phyloP scores from a whole-genome alignment of 2,888 invertebrate genomes.

The Alentia gelatinosa region DNA sequence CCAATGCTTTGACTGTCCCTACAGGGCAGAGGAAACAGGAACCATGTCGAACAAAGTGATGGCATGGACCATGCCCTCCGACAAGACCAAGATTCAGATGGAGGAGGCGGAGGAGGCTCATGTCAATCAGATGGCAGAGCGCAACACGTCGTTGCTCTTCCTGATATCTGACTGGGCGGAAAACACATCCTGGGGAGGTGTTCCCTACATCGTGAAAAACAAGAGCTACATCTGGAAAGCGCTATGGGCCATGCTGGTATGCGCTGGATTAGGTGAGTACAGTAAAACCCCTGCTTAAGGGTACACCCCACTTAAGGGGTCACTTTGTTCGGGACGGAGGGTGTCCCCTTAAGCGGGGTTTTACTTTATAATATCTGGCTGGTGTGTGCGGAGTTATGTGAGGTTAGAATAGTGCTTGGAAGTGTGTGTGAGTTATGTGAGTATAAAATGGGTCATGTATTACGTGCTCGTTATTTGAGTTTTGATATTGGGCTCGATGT shows the following conservation, averaged over 20 bases:
- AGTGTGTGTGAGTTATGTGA: too few species aligned
- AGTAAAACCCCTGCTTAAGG: too few species aligned
- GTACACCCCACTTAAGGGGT: too few species aligned
- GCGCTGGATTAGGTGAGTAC: background rate
- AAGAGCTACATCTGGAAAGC: slow-evolving; percentile 64
- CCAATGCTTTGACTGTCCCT: too few species aligned
- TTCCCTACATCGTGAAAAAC: slow-evolving; percentile 68
- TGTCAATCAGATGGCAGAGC: background rate
- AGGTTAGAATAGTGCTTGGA: too few species aligned
- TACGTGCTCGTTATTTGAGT: too few species aligned
- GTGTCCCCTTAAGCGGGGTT: too few species aligned
- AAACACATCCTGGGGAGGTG: slow-evolving; percentile 70
- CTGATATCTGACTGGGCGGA: slow-evolving; percentile 67
- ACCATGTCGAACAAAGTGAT: background rate
- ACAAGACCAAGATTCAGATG: background rate
- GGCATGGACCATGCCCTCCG: background rate
- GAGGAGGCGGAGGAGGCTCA: background rate
- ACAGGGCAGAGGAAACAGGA: background rate
- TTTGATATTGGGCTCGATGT: too few species aligned
- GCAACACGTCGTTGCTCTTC: background rate
- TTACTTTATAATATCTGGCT: too few species aligned
- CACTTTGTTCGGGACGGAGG: too few species aligned
- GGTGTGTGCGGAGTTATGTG: too few species aligned
- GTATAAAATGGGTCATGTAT: too few species aligned
- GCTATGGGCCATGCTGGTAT: slow-evolving; percentile 65